A percentile compares a stretch with the other conserved stretches of the same genome.
Evolutionary conservation across 1,140 invertebrate genomes (phyloP).

Genomic region (Drosophila serrata): DNA sequence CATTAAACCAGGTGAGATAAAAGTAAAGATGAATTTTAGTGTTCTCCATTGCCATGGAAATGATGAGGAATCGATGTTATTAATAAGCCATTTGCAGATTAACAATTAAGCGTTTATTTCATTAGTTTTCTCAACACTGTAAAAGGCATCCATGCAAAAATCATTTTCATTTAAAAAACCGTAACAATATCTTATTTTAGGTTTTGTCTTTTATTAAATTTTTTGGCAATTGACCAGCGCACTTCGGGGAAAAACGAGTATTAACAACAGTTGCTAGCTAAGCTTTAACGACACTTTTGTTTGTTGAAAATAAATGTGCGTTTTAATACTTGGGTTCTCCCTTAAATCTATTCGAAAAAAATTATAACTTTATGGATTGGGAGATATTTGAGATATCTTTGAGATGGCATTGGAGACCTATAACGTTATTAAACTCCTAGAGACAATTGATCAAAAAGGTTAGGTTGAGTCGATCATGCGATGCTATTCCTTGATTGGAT

Average conservation of each 20-base stretch:
- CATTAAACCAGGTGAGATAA: too few species aligned
- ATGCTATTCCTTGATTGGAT: conserved; percentile 13
- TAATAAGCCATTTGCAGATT: conserved; percentile 2
- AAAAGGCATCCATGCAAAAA: conserved; percentile 5
- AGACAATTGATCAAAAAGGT: conserved; percentile 9
- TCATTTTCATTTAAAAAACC: conserved; percentile 3
- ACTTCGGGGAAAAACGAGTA: conserved; percentile 9
- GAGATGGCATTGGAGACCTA: conserved; percentile 3
- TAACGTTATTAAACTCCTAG: neutral
- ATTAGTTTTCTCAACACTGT: conserved; percentile 9
- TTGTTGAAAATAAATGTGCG: conserved; percentile 23
- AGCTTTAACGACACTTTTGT: conserved; percentile 12
- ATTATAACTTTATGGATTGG: conserved; percentile 2
- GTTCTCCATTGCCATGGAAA: too few species aligned
- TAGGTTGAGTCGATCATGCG: neutral
- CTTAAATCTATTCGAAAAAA: conserved; percentile 7
- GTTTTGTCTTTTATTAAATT: neutral
- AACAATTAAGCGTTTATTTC: conserved; percentile 31
- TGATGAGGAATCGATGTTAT: too few species aligned
- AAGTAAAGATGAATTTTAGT: too few species aligned
- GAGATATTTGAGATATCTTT: conserved; percentile 35
- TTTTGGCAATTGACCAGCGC: conserved; percentile 32
- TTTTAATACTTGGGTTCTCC: conserved; percentile 24
- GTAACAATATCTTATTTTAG: conserved; percentile 15
- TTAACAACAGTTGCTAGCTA: conserved; percentile 13